Base-by-base conservation (phyloP, 2,888 invertebrate species). In the Microctonus aethiopoides region DNA sequence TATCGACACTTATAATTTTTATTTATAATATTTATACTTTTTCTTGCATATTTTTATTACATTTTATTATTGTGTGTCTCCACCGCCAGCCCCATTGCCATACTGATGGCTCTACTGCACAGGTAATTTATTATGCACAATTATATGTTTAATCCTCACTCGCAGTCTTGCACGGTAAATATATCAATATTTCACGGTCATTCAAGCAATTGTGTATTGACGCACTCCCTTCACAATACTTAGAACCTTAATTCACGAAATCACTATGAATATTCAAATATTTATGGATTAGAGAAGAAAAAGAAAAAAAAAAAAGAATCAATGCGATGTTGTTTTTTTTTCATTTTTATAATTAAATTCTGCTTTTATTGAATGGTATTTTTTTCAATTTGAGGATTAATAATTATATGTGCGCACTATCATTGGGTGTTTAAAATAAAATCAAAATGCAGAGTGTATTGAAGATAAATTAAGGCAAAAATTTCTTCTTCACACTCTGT, bases 21-120 rank as follows among this genome's bases (percentile, higher is more conserved):
- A 81, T 83, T 85, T 81, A 80, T 80, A 70, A 84, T 84, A 78
- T 81, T 81, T 80, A 80, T 83, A 81, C 78, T 83, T 85, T 67
- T 36, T 84, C 79, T 82, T 82, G 81, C 82, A 83, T 84, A 85
- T 84, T 83, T 86, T 85, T 84, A 86, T 86, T 85, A 86, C 85
- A 86, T 84, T 82, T 86, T 85, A 90, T 87, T 90, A 90, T 88
- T 91, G 89, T 92, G 90, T 91, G 89, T 92, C 90, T 92, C 91
- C 91, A 89, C 88, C 87, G 91, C 90, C 93, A 95, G 95, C 94
- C 95, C 95, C 89, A 93, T 96, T 92, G 95, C 95, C 92, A 95
- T 94, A 90, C 94, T 96, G 91, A 95, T 96, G 95, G 95, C 94
- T 90, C 92, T 95, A 87, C 92, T 95, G 87, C 93, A 94, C 92